Evolutionary conservation across 37 sponge, comb jelly and placozoan genomes (phyloP).

Genomic region (Ephydatia muelleri): DNA sequence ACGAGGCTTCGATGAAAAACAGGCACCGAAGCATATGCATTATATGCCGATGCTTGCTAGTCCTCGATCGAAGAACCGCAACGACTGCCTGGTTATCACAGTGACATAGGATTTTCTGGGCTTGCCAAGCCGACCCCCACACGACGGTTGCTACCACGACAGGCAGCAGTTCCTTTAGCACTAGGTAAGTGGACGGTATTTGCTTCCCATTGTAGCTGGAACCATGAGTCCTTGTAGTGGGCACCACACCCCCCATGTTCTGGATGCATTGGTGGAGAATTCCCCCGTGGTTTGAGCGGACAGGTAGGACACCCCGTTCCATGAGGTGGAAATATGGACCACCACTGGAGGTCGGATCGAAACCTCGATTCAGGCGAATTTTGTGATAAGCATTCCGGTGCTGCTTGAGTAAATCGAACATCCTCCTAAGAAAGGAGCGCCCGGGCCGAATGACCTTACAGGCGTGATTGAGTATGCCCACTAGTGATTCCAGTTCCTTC

Average conservation of each 20-base stretch:
- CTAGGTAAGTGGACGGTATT: background rate
- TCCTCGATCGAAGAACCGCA: conserved; percentile 11
- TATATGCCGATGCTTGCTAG: conserved; percentile 7
- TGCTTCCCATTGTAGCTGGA: conserved; percentile 34
- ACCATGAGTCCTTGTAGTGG: conserved; percentile 41
- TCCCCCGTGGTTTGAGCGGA: background rate
- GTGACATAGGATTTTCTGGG: conserved; percentile 5
- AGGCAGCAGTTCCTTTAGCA: conserved; percentile 57
- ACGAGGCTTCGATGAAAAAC: conserved; percentile 27
- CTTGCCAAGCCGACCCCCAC: conserved; percentile 20
- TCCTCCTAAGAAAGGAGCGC: conserved; percentile 22
- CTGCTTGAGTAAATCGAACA: conserved; percentile 16
- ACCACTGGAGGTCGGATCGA: conserved; percentile 23
- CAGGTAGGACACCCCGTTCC: conserved; percentile 46
- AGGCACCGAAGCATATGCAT: conserved; percentile 57
- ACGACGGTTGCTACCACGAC: conserved; percentile 29
- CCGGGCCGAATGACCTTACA: conserved; percentile 23
- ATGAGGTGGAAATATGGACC: conserved; percentile 2
- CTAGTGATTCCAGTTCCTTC: conserved; percentile 3
- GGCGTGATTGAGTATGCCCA: conserved; percentile 3
- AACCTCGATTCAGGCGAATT: conserved; percentile 7
- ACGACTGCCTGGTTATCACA: conserved; percentile 6
- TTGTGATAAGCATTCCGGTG: background rate
- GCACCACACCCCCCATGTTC: conserved; percentile 38
- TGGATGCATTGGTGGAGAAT: conserved; percentile 24